Evolutionary conservation across 2,888 invertebrate species (phyloP).

Genomic region (Drosophila nr. fundita): DNA sequence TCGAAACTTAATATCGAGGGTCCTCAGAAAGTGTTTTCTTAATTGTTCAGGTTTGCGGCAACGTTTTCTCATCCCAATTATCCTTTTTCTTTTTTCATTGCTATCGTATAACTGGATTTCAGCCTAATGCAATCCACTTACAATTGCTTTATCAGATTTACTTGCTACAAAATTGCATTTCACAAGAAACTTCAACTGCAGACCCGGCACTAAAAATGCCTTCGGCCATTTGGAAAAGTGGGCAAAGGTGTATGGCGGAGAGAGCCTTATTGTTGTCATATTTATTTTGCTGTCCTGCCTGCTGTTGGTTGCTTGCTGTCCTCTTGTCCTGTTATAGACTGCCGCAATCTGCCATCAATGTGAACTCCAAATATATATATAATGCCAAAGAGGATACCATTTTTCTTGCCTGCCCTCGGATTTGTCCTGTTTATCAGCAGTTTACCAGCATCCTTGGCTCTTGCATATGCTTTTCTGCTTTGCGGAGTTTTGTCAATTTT

Average conservation of each 20-base stretch:
- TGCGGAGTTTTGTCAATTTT: conserved; percentile 39
- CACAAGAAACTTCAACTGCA: conserved; percentile 60
- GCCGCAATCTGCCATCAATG: conserved; percentile 61
- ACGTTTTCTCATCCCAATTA: conserved; percentile 17
- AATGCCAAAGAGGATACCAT: conserved; percentile 35
- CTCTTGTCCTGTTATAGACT: conserved; percentile 36
- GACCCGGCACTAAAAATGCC: conserved; percentile 48
- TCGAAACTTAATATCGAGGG: conserved; percentile 21
- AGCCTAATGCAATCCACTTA: conserved; percentile 62
- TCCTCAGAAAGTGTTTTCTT: conserved; percentile 43
- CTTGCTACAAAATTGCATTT: conserved; percentile 68
- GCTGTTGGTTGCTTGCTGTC: conserved; percentile 20
- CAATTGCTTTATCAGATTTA: conserved; percentile 73
- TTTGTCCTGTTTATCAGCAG: conserved; percentile 55
- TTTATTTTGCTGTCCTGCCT: conserved; percentile 46
- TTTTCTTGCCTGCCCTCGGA: conserved; percentile 17
- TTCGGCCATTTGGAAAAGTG: conserved; percentile 37
- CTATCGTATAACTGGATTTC: conserved; percentile 41
- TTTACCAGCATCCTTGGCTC: conserved; percentile 40
- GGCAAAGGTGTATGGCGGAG: conserved; percentile 23
- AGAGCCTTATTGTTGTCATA: conserved; percentile 62
- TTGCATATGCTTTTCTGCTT: conserved; percentile 46
- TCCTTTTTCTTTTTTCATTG: conserved; percentile 7
- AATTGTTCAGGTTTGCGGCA: conserved; percentile 52
- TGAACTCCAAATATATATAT: conserved; percentile 41